phyloP scores from a whole-genome alignment of 2,888 invertebrate genomes.

The Macaria liturata region DNA sequence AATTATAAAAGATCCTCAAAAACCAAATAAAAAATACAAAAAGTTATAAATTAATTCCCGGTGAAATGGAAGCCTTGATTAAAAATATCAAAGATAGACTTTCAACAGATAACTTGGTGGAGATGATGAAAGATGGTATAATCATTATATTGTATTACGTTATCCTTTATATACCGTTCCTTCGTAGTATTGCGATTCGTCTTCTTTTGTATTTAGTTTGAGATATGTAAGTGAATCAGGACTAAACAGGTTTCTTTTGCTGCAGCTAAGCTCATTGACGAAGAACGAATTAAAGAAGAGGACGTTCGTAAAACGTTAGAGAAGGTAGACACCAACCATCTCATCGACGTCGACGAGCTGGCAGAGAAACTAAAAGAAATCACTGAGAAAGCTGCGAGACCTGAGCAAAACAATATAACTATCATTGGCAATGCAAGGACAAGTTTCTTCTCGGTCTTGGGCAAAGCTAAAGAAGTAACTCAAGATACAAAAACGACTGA shows the following conservation, averaged over 20 bases:
- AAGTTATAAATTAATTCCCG: no score
- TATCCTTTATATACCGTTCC: no score
- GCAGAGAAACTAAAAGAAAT: slow-evolving; percentile 40
- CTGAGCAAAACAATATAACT: not conserved
- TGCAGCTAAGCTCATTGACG: slow-evolving; percentile 41
- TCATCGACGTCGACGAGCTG: slow-evolving; percentile 43
- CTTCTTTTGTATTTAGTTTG: no score
- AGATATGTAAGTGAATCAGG: no score
- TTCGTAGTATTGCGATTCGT: no score
- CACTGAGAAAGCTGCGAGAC: slow-evolving; percentile 25
- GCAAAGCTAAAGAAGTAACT: not conserved
- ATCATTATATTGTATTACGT: no score
- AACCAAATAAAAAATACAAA: no score
- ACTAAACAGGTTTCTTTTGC: no score
- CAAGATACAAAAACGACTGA: slow-evolving; percentile 5
- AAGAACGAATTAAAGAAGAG: slow-evolving; percentile 40
- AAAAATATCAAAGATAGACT: slow-evolving; percentile 53
- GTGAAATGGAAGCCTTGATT: slow-evolving; percentile 57
- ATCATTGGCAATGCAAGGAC: slow-evolving; percentile 23
- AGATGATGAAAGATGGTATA: slow-evolving; percentile 49
- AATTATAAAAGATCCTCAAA: no score
- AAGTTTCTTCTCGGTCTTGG: slow-evolving; percentile 30
- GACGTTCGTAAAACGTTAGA: slow-evolving; percentile 43
- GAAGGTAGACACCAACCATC: slow-evolving; percentile 39
- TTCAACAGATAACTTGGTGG: slow-evolving; percentile 47